phyloP scores from a whole-genome alignment of 1,140 invertebrate genomes.

The Tetragonula clypearis region DNA sequence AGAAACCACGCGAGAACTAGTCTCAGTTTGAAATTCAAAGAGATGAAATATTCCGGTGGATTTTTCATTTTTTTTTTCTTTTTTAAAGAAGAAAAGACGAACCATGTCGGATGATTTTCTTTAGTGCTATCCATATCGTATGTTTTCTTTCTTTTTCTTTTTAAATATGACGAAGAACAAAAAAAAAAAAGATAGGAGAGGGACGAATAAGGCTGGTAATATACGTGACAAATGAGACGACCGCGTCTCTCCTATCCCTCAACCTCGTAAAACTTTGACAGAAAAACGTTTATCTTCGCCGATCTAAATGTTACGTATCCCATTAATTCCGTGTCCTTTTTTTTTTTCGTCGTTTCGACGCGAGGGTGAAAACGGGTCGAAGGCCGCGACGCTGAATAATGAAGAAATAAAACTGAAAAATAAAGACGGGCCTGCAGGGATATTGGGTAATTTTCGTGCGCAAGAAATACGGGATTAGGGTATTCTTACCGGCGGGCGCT shows the following conservation, averaged over 20 bases:
- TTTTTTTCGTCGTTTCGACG: background rate
- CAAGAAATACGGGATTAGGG: background rate
- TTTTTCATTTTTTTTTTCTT: background rate
- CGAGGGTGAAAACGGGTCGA: background rate
- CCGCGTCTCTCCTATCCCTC: background rate
- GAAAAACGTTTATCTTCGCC: background rate
- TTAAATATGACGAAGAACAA: background rate
- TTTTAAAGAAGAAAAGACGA: no score
- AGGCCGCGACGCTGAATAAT: no score
- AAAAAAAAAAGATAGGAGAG: background rate
- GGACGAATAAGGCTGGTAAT: background rate
- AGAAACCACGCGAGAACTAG: background rate
- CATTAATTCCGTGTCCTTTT: background rate
- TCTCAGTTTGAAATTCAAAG: background rate
- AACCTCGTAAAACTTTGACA: background rate
- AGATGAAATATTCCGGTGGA: background rate
- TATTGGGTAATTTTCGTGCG: background rate
- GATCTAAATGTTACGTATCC: background rate
- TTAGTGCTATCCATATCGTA: background rate
- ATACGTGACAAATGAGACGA: background rate
- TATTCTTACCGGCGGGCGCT: no score
- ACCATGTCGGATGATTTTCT: no score
- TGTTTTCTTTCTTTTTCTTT: background rate
- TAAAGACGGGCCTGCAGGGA: background rate
- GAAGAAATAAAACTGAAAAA: conserved; percentile 12